Base-by-base conservation (phyloP, 2,797 vertebrate species). In the Gadopsis marmoratus region DNA sequence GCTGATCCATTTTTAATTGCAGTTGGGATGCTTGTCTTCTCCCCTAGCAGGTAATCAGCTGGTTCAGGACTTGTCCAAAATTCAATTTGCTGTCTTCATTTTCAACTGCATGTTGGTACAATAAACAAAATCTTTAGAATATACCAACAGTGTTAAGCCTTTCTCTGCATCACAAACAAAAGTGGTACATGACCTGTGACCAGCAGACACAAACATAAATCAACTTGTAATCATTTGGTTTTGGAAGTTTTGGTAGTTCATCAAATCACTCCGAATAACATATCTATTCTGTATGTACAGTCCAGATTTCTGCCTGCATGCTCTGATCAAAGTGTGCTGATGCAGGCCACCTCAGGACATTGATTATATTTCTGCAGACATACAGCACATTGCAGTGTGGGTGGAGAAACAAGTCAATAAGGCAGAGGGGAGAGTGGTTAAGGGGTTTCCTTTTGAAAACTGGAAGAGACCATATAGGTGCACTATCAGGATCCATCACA, bases 371-470 rank as follows among this genome's bases (percentile, higher is more conserved):
- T 80, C 78, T 37, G 82, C 77, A 77, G 76, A 89, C 71, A 79
- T 74, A 69, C 64, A 83, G 86, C 88, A 78, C 76, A 74, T 74
- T 82, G 79, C 74, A 43, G 79, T 64, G 92, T 91, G 90, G 91
- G 91, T 66, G 91, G 92, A 86, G 65, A 58, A 78, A 74, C 62
- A 12, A 85, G 29, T 88, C 79, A 70, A 86, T 83, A 81, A 53
- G 64, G 81, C 55, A 7, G 72, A 59, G 33, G 35, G 47, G 69
- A 59, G 80, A 74, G 76, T 39, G 16, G 60, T 82, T 78, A 80
- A 68, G 74, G 85, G 76, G 60, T 75, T 88, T 87, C 88, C 87
- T 77, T 87, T 69, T 77, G 63, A 87, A 71, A 65, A 81, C 64
- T 53, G 50, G 65, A 79, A 50, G 65, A 79, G 55, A 55, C 74